Conservation (phyloP, 2,113 vertebrate species). For the Poeciliopsis occidentalis region DNA sequence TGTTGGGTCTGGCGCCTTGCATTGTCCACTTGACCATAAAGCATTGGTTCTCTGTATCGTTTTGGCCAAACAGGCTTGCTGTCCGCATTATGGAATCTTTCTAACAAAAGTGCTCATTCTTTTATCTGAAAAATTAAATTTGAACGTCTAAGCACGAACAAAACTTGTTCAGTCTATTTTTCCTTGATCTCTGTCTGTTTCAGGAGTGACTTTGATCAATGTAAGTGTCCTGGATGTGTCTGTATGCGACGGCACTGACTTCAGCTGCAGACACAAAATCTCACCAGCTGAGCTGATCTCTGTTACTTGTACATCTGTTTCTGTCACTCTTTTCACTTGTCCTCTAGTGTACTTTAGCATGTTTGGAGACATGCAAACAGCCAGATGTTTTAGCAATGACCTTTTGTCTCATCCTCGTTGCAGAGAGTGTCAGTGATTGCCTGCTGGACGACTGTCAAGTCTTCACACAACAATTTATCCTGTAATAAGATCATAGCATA, state of each 20-base stretch:
- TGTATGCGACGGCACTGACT: too few relatives aligned
- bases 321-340: too few relatives aligned
- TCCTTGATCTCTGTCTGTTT: background rate
- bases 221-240: too few relatives aligned
- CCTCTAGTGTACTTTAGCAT: too few relatives aligned
- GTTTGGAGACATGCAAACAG: too few relatives aligned
- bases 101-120: background rate
- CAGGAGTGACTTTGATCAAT: background rate
- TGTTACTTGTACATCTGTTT: too few relatives aligned
- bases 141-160: background rate
- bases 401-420: too few relatives aligned
- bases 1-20: background rate
- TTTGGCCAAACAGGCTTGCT: background rate
- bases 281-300: too few relatives aligned
- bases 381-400: too few relatives aligned
- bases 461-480: background rate
- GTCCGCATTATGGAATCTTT: background rate
- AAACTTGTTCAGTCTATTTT: background rate
- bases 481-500: background rate
- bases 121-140: background rate
- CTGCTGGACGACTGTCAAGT: background rate
- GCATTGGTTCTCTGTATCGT: background rate
- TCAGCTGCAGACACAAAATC: too few relatives aligned
- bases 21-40: background rate
- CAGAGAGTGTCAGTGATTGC: background rate